Base-by-base conservation (phyloP, 1,140 invertebrate genomes). In the Drosophila prosaltans region DNA sequence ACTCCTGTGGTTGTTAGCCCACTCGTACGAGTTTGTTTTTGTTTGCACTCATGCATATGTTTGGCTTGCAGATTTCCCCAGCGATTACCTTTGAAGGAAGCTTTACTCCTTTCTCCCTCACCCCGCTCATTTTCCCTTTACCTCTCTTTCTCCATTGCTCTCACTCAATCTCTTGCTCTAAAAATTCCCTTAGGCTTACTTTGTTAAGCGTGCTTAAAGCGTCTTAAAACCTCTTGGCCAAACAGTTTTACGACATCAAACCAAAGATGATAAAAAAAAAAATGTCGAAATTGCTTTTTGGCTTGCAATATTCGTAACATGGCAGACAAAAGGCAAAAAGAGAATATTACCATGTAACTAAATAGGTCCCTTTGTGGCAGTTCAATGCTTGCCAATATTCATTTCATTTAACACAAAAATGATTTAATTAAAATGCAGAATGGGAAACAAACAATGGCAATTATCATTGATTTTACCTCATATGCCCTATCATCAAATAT, bases 31-130 rank as follows among this genome's bases (percentile, higher is more conserved):
- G 70, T 89, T 69, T 89, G 74, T 89, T 84, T 77, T 90, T 80
- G 80, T 86, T 86, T 88, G 84, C 83, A 68, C 69, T 88, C 79
- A 73, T 77, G 83, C 78, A 85, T 60, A 64, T 89, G 78, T 81
- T 89, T 89, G 81, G 65, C 69, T 43, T 80, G 71, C 84, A 89
- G 78, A 89, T 89, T 89, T 89, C 84, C 84, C 84, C 63, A 83
- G 80, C 74, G 84, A 81, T 84, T 78, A 73, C 62, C 82, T 85
- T 85, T 85, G 82, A 85, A 74, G 81, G 8, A 51, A 51, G 45
- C 45, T 10, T 26, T 26, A 51, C 45, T 26, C 60, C 11, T 21
- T 26, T 60, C 32, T 39, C 57, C 7, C 45, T 21, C 11, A 21
- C 32, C 32, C 3, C 0, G 1, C 32, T 36, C 32, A 6, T 36